Base-by-base conservation (phyloP, 2,113 vertebrate species). In the Chlamydotis undulata region DNA sequence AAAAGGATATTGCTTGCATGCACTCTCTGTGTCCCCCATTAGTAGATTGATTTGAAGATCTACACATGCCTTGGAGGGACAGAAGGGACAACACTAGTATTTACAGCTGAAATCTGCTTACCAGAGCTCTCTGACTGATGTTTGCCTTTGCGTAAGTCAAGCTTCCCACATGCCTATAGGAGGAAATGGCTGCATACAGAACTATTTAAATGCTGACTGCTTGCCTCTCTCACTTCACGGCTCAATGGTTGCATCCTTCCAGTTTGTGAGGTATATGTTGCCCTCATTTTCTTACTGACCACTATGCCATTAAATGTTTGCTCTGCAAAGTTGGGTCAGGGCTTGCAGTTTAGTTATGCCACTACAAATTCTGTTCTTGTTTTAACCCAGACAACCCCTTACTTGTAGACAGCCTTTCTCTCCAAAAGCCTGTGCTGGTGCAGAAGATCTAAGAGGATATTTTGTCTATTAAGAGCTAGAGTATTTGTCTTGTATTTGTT, bases 401-500 rank as follows among this genome's bases (percentile, higher is more conserved):
- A 29, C 52, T 71, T 10, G 2, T 33, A 69, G 33, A 49, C 39
- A 64, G 24, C 63, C 31, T 75, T 33, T 33, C 60, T 89, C 35
- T 83, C 49, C 64, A 78, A 60, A 90, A 90, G 47, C 56, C 60
- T 68, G 14, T 22, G 53, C 41, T 83, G 73, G 16, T 57, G 37
- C 17, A 4, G 73, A 60, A 78, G 49, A 84, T 63, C 49, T 83
- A 35, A 79, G 28, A 84, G 28, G 22, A 53, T 82, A 41, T 84
- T 92, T 89, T 91, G 53, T 60, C 52, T 90, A 4, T 69, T 65
- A 75, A 94, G 87, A 96, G 50, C 39, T 70, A 43, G 61, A 76
- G 39, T 89, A 61, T 89, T 89, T 96, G 53, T 56, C 60, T 74
- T 95, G 53, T 75, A 50, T 87, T 68, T 93, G 52, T 89, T 94